phyloP scores from a whole-genome alignment of 2,888 invertebrate species.

The Chesias legatella region DNA sequence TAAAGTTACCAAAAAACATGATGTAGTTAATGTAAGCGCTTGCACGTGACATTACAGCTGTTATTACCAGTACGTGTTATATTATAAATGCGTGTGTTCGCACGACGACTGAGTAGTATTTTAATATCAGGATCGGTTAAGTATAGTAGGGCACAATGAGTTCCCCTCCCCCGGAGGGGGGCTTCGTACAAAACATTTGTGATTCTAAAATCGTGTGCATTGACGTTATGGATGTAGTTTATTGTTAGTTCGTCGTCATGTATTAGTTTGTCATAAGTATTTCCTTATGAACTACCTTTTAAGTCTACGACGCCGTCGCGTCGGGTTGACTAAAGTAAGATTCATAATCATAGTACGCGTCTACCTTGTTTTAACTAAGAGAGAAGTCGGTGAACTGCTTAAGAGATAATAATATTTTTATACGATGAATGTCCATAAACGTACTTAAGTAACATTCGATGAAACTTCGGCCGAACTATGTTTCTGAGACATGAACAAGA shows the following conservation, averaged over 20 bases:
- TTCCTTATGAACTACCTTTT: constrained; percentile 10
- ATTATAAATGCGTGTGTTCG: constrained; percentile 14
- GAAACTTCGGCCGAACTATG: constrained; percentile 3
- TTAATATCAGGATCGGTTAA: constrained; percentile 19
- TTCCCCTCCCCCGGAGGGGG: constrained; percentile 1
- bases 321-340: background rate
- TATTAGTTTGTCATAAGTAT: constrained; percentile 5
- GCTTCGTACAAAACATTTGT: constrained; percentile 15
- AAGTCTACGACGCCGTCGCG: constrained; percentile 4
- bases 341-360: no score
- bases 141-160: constrained; percentile 18
- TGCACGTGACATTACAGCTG: constrained; percentile 6
- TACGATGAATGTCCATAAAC: constrained; percentile 15
- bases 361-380: no score
- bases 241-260: background rate
- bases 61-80: constrained; percentile 8
- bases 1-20: constrained; percentile 4
- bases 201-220: constrained; percentile 15
- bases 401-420: constrained; percentile 20
- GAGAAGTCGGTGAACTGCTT: background rate
- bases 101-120: constrained; percentile 29
- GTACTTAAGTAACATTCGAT: constrained; percentile 11
- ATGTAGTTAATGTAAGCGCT: constrained; percentile 3
- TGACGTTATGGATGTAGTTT: constrained; percentile 1
- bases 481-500: constrained; percentile 4